A percentile compares a stretch with the other conserved stretches of the same genome.
phyloP scores from a whole-genome alignment of 2,113 vertebrate genomes.

The Marmota monax region DNA sequence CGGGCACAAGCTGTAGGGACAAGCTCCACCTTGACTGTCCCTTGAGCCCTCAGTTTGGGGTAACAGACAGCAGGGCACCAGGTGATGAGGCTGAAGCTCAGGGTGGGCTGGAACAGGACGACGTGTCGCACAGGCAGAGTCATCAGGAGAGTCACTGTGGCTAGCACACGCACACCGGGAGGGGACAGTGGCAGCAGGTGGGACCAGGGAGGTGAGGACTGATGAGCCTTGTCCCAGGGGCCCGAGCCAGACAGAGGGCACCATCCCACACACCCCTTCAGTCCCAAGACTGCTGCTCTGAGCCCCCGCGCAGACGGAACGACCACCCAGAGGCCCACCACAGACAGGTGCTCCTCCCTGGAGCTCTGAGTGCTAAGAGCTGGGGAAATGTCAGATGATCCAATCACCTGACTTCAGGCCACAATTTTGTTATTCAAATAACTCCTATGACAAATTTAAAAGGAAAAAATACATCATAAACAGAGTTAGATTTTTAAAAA shows the following conservation, averaged over 20 bases:
- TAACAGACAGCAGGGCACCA: no score
- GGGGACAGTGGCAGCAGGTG: background rate
- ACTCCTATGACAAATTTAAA: background rate
- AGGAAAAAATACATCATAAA: background rate
- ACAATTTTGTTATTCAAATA: background rate
- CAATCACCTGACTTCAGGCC: background rate
- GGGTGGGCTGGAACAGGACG: no score
- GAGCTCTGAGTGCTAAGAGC: background rate
- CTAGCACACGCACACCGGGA: accelerated
- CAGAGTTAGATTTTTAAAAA: background rate
- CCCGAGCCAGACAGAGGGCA: no score
- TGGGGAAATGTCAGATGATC: background rate
- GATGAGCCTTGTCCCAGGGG: no score
- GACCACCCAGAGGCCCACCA: background rate
- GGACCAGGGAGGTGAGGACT: background rate
- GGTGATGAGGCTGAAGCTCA: background rate
- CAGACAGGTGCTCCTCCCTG: no score
- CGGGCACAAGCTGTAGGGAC: background rate
- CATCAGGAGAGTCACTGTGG: no score
- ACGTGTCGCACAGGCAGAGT: background rate
- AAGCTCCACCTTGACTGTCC: background rate
- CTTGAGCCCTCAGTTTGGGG: background rate
- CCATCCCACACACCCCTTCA: background rate
- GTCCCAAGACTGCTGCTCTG: background rate
- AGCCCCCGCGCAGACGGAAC: background rate